Base-by-base conservation (phyloP, 2,888 invertebrate genomes). In the Timema podura region DNA sequence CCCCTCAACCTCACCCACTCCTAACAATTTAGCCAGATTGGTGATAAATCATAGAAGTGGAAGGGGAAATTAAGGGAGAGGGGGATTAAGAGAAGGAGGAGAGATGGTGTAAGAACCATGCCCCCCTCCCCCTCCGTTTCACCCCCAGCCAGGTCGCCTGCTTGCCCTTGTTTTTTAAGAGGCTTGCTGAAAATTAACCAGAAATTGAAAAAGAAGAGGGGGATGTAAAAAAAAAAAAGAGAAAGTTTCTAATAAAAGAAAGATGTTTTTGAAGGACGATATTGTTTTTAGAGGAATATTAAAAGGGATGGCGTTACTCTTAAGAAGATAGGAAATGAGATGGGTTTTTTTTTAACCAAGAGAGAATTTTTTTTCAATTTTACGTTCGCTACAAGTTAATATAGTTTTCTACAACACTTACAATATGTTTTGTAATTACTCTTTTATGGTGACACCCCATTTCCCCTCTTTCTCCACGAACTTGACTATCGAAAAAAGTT, bases 171-270 rank as follows among this genome's bases (percentile, higher is more conserved):
- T 61, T 45, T 61, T 30, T 30, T 61, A 61, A 61, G 61, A 61
- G 61, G 61, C 61, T 61, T n/a, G 61, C 61, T 13, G 61, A 61
- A 61, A 61, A 61, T 61, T 61, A 61, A 61, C 61, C 61, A 61
- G 61, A 61, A 61, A 61, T 61, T 61, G 61, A 61, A 61, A 61
- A 61, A 15, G 61, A 44, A 13, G 5, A 8, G 61, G 44, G 16
- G 30, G 30, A 44, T 13, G 44, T 1, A 44, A 57, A 30, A 11
- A 57, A 57, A 30, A 30, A 51, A 11, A 51, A 1, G 51, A 2
- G 51, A n/a, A 51, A 51, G n/a, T 51, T 51, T 51, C n/a, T 51
- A 51, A n/a, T 51, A 51, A n/a, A 51, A 51, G n/a, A 51, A 51
- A 51, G 1, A 13, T n/a, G n/a, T 51, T 51, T 51, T 13, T 51